phyloP scores from a whole-genome alignment of 2,888 invertebrate species.

The Notodonta dromedarius region DNA sequence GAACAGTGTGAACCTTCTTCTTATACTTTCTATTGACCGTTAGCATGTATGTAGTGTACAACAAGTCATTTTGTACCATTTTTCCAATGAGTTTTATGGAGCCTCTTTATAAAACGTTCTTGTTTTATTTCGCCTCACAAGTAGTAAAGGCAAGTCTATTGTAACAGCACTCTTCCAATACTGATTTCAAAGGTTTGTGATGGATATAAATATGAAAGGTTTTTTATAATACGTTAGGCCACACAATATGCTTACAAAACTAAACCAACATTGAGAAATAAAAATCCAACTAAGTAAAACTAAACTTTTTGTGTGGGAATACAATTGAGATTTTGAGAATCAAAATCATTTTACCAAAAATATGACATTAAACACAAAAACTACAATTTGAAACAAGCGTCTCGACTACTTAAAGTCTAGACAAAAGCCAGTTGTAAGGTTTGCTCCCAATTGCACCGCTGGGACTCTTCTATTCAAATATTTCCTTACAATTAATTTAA shows the following conservation, averaged over 20 bases:
- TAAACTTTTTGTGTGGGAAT: too few relatives aligned
- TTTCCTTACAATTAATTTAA: constrained; percentile 80
- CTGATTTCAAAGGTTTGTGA: neutral
- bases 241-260: too few relatives aligned
- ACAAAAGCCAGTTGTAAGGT: constrained; percentile 65
- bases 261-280: too few relatives aligned
- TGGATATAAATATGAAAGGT: neutral
- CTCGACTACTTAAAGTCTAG: constrained; percentile 70
- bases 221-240: too few relatives aligned
- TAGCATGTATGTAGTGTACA: neutral
- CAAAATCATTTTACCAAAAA: constrained; percentile 16
- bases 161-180: too few relatives aligned
- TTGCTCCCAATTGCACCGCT: constrained; percentile 67
- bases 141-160: neutral
- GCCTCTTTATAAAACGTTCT: neutral
- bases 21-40: neutral
- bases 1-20: neutral
- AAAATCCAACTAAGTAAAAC: too few relatives aligned
- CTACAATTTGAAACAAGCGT: constrained; percentile 53
- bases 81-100: constrained; percentile 1
- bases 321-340: neutral
- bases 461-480: constrained; percentile 74
- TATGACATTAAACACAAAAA: constrained; percentile 32
- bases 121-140: neutral
- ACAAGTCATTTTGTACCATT: neutral